Base-by-base conservation (phyloP, 2,888 invertebrate genomes). In the Uropetala carovei region DNA sequence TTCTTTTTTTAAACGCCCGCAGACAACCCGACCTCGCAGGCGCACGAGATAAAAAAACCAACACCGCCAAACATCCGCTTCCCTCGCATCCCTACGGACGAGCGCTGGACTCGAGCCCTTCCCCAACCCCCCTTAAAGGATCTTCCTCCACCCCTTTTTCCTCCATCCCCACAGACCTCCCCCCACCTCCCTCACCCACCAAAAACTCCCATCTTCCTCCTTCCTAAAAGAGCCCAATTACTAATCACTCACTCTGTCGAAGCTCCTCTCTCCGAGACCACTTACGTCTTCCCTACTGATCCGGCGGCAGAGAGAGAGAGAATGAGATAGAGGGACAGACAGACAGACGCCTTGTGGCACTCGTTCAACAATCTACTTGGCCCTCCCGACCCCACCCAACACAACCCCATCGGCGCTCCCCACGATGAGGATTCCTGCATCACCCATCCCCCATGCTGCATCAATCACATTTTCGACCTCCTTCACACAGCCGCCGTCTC, bases 231-330 rank as follows among this genome's bases (percentile, higher is more conserved):
- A 14, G 57, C 43, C 83, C 83, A 83, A 83, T 83, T 56, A 83
- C 83, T 83, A 83, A 83, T 83, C 83, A 83, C 56, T 83, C 56
- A 83, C 83, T 83, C 56, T 56, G 16, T 56, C 83, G 83, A 83
- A n/a, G n/a, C 16, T 4, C 13, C 83, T 7, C n/a, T 22, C 75
- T 22, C 64, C 14, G 64, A 16, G 64, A 18, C 43, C 64, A 64
- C 7, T 14, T 14, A 16, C 64, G 64, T 56, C 5, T 18, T n/a
- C 83, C 2, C n/a, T 11, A 56, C 56, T 64, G 64, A 14, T 64
- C 64, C 64, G 16, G 18, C 64, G 64, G 64, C 64, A 14, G 64
- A 43, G 5, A 43, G 43, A 43, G 5, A 43, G 43, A 43, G 43
- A n/a, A n/a, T n/a, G n/a, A 43, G 43, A 43, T 43, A 43, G 43